A percentile compares a stretch with the other conserved stretches of the same genome.
Conservation (phyloP, 2,888 invertebrate species). For the Heliconius ismenius region DNA sequence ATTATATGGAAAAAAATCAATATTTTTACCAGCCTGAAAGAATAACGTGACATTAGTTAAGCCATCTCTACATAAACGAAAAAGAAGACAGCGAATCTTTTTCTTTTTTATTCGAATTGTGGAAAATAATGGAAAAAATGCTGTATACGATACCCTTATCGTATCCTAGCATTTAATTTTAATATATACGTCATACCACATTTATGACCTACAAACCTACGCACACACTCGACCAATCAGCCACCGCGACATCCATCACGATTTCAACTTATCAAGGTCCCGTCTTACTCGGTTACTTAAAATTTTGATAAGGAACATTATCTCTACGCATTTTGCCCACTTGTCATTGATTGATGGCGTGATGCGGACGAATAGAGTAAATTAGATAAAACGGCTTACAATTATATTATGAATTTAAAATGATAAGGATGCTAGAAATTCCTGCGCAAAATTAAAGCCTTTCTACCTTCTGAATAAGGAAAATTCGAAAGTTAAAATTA, state of each 20-base stretch:
- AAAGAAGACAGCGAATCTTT: too few species aligned
- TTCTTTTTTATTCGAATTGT: too few species aligned
- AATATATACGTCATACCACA: slow-evolving; percentile 19
- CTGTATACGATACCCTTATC: not conserved
- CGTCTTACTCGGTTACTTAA: slow-evolving; percentile 72
- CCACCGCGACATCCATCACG: slow-evolving; percentile 30
- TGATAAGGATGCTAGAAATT: slow-evolving; percentile 1
- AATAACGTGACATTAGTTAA: too few species aligned
- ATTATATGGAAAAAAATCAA: too few species aligned
- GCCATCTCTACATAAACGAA: too few species aligned
- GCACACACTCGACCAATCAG: slow-evolving; percentile 9
- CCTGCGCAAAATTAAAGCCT: not conserved
- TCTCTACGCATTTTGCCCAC: slow-evolving; percentile 44
- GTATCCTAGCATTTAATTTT: not conserved
- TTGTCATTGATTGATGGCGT: slow-evolving; percentile 65
- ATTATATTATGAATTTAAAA: slow-evolving; percentile 7
- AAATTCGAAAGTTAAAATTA: too few species aligned
- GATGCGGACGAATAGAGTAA: slow-evolving; percentile 27
- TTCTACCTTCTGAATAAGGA: not conserved
- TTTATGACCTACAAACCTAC: slow-evolving; percentile 15
- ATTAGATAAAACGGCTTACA: slow-evolving; percentile 32
- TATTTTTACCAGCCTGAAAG: too few species aligned
- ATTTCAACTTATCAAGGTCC: slow-evolving; percentile 47
- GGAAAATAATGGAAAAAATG: too few species aligned
- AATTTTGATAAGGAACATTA: slow-evolving; percentile 53